Evolutionary conservation across 2,888 invertebrate genomes (phyloP).

Genomic region (Pyrrhosoma nymphula): DNA sequence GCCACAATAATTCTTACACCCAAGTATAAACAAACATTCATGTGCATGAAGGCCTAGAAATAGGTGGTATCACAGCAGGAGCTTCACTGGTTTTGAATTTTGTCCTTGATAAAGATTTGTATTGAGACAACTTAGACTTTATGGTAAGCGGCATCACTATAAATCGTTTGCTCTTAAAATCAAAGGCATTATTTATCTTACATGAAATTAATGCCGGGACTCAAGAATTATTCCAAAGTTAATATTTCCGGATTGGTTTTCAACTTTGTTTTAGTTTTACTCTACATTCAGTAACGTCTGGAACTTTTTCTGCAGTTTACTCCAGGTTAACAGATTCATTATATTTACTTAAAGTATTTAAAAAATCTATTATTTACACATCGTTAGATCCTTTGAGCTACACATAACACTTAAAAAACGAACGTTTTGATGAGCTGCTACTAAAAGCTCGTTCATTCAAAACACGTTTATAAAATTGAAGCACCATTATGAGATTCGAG

Average conservation of each 20-base stretch:
- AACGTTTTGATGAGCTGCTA: neutral
- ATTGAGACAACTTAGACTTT: neutral
- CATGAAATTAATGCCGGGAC: too few relatives aligned
- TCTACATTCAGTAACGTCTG: too few relatives aligned
- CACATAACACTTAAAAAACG: neutral
- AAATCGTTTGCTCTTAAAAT: neutral
- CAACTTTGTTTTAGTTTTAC: too few relatives aligned
- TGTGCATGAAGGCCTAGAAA: too few relatives aligned
- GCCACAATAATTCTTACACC: too few relatives aligned
- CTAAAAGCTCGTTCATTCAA: neutral
- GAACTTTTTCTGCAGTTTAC: neutral
- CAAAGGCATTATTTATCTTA: too few relatives aligned
- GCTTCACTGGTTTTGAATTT: neutral
- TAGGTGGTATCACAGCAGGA: too few relatives aligned
- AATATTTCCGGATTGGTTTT: too few relatives aligned
- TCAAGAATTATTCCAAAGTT: too few relatives aligned
- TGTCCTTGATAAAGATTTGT: neutral
- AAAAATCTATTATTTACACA: neutral
- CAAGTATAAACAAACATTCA: too few relatives aligned
- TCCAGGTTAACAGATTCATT: too few relatives aligned
- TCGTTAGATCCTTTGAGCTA: neutral
- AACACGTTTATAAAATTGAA: constrained; percentile 44
- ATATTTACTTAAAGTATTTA: neutral
- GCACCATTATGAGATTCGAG: constrained; percentile 63
- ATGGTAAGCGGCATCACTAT: neutral